Percentiles rank a stretch among this genome's conserved stretches.
phyloP scores from a whole-genome alignment of 2,113 vertebrate species.

The Archocentrus centrarchus region DNA sequence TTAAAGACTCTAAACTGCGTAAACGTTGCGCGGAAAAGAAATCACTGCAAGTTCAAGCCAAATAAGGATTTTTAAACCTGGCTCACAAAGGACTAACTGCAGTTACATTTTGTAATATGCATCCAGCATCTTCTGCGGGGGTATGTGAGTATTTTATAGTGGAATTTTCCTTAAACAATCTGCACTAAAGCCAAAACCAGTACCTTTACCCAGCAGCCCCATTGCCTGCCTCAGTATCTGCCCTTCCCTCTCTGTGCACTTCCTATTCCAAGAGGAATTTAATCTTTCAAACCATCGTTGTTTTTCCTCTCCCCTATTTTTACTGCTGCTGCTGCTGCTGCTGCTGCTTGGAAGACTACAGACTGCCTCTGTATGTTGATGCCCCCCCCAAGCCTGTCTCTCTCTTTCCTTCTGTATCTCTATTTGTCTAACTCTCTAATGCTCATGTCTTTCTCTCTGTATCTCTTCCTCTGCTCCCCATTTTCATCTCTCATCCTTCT shows the following conservation, averaged over 20 bases:
- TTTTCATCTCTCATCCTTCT: constrained; percentile 34
- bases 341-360: constrained; percentile 75
- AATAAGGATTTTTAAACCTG: background rate
- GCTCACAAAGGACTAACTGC: background rate
- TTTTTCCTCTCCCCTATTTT: constrained; percentile 80
- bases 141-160: background rate
- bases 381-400: constrained; percentile 44
- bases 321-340: constrained; percentile 61
- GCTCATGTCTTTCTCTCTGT: constrained; percentile 45
- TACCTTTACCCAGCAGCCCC: constrained; percentile 41
- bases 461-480: constrained; percentile 42
- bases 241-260: constrained; percentile 67
- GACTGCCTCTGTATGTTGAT: constrained; percentile 77
- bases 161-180: constrained; percentile 18
- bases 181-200: background rate
- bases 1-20: background rate
- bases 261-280: constrained; percentile 78
- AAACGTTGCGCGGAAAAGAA: background rate
- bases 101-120: background rate
- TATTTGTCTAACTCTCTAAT: constrained; percentile 65
- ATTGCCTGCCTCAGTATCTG: constrained; percentile 42
- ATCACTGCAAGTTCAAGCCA: background rate
- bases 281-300: constrained; percentile 79
- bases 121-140: background rate
- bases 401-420: constrained; percentile 58